Evolutionary conservation across 2,113 vertebrate species (phyloP), one percentile per base, ranked within the genome.

Genomic region (Ameiurus melas): DNA sequence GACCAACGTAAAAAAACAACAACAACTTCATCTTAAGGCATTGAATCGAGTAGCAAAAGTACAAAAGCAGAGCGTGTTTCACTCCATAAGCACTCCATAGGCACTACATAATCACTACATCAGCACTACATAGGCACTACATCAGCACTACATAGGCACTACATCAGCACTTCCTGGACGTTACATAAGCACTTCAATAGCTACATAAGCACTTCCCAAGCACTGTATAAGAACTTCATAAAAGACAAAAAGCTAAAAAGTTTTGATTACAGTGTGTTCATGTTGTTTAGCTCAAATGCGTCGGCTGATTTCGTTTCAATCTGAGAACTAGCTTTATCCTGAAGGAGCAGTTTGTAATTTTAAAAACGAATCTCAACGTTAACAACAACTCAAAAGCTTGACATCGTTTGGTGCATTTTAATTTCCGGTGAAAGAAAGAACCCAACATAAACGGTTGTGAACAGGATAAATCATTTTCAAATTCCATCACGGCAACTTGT

Each of bases 311-410:
- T 62, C 62, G 55, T 57, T 43, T 62, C 6, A 2, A 14, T 60
- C 27, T 17, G 4, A 27, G 33, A 62, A n/a, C 12, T 27, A 39
- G 57, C 33, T 62, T 62, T 3, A 83, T 62, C 80, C 4, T 43
- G 33, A 83, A 83, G 80, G 80, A 62, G 80, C 80, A 83, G 80
- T 62, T 83, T 83, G 80, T 83, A 83, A 62, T 83, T 83, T 62
- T 43, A 14, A 39, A 39, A 82, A 60, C 30, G 12, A 30, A 55
- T 33, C n/a, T 20, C 22, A 33, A 79, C 19, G 2, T 78, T 27
- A 17, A 57, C 3, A 81, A 58, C 4, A 53, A 81, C 8, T 30
- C n/a, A 33, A n/a, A 57, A 30, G 33, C 12, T 1, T 27, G 13
- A 43, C 25, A 43, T 30, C 5, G 55, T 79, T 77, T 55, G 77